Conservation (phyloP, 2,113 vertebrate species). For the Salvelinus sp. region DNA sequence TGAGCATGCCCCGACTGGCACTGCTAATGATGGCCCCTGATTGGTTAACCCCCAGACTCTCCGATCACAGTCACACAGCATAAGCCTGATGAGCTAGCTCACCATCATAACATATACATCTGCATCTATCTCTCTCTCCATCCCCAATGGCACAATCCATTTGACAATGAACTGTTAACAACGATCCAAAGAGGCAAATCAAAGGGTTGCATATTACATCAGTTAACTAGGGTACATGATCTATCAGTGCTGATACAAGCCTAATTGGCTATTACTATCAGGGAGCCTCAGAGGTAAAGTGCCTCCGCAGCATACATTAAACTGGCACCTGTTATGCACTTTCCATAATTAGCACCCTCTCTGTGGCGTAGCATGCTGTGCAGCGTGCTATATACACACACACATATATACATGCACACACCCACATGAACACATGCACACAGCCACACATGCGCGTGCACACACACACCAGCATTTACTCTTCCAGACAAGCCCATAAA, state of each 20-base stretch:
- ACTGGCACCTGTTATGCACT: conserved; percentile 14
- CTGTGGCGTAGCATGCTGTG: neutral
- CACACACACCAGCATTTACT: neutral
- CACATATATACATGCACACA: neutral
- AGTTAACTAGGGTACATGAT: neutral
- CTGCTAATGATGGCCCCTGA: conserved; percentile 45
- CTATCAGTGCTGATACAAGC: conserved; percentile 7
- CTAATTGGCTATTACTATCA: conserved; percentile 30
- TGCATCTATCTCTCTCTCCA: neutral
- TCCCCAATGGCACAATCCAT: neutral
- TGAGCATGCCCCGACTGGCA: conserved; percentile 38
- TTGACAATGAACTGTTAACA: neutral
- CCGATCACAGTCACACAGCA: neutral
- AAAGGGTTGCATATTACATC: conserved; percentile 4
- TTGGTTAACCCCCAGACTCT: neutral
- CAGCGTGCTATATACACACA: neutral
- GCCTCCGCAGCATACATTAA: conserved; percentile 23
- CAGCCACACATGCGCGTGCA: too few species aligned
- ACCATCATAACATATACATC: neutral
- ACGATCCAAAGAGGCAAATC: neutral
- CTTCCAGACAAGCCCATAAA: conserved; percentile 17
- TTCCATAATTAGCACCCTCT: conserved; percentile 21
- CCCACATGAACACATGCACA: neutral
- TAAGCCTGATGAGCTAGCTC: neutral
- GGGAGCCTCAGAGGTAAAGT: conserved; percentile 13